A percentile compares a stretch with the other conserved stretches of the same genome.
These are phyloP conservation scores for Pteria penguin DNA, from an alignment of 2,888 invertebrate species.

Conservation along the genomic window DNA sequence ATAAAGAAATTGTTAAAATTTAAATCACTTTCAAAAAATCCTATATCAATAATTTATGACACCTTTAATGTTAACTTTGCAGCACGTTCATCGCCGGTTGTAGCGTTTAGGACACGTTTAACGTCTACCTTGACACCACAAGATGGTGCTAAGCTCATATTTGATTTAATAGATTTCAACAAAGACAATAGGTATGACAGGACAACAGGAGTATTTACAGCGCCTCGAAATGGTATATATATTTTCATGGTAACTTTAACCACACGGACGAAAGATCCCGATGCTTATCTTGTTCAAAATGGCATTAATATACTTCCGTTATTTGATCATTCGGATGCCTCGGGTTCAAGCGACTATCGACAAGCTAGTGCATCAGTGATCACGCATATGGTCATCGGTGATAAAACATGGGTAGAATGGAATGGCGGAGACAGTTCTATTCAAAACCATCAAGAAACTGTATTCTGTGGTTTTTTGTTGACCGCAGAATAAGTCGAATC, in stretches of 20 bases:
- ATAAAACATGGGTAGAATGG: slow-evolving; percentile 1
- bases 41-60: no score
- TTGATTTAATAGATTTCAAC: slow-evolving; percentile 15
- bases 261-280: not conserved
- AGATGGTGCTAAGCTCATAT: not conserved
- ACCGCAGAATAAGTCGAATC: no score
- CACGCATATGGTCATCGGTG: not conserved
- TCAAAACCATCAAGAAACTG: not conserved
- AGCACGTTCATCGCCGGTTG: not conserved
- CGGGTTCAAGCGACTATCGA: not conserved
- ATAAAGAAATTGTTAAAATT: no score
- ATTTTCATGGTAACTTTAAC: not conserved
- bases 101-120: not conserved
- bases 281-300: not conserved
- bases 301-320: not conserved
- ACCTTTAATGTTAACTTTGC: no score
- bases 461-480: not conserved
- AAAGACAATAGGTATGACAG: not conserved
- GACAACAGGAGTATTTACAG: slow-evolving; percentile 5
- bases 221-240: slow-evolving; percentile 2
- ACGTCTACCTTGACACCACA: not conserved
- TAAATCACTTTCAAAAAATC: no score
- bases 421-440: not conserved
- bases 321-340: not conserved
- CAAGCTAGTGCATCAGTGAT: not conserved